Percentiles rank a stretch among this genome's conserved stretches.
Evolutionary conservation across 2,797 vertebrate genomes (phyloP).

Genomic region (Muscicapa comitata): DNA sequence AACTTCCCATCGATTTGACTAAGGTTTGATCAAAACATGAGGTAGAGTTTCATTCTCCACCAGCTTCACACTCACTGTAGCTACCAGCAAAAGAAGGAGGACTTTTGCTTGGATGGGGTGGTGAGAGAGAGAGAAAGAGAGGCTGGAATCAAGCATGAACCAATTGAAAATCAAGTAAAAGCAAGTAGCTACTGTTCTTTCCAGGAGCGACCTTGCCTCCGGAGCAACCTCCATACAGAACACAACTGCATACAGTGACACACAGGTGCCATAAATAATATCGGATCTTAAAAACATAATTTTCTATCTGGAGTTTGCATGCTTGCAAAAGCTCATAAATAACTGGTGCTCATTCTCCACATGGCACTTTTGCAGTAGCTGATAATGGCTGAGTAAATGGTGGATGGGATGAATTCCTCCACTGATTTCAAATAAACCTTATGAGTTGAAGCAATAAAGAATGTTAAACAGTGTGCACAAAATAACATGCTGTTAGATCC

Average conservation of each 20-base stretch:
- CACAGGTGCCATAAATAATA: constrained; percentile 41
- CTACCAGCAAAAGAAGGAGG: not conserved
- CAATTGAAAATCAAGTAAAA: not conserved
- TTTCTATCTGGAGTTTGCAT: constrained; percentile 55
- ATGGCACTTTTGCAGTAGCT: constrained; percentile 54
- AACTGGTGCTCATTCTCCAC: constrained; percentile 64
- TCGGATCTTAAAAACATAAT: constrained; percentile 60
- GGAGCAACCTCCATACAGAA: not conserved
- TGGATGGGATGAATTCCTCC: constrained; percentile 62
- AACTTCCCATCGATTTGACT: not conserved
- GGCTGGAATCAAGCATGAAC: not conserved
- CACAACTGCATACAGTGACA: not conserved
- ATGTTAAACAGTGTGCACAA: constrained; percentile 55
- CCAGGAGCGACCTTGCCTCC: not conserved
- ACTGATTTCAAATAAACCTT: constrained; percentile 71
- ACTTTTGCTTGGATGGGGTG: not conserved
- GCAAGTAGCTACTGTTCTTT: not conserved
- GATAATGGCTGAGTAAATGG: constrained; percentile 71
- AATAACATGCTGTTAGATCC: constrained; percentile 66
- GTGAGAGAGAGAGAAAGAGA: not conserved
- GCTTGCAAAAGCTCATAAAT: constrained; percentile 66
- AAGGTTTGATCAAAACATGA: not conserved
- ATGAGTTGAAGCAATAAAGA: constrained; percentile 62
- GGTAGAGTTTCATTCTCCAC: not conserved
- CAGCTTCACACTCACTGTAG: not conserved